A percentile compares a stretch with the other conserved stretches of the same genome.
These are phyloP conservation scores for Antrozous pallidus DNA, from an alignment of 2,797 vertebrate species.

Conservation along the genomic window DNA sequence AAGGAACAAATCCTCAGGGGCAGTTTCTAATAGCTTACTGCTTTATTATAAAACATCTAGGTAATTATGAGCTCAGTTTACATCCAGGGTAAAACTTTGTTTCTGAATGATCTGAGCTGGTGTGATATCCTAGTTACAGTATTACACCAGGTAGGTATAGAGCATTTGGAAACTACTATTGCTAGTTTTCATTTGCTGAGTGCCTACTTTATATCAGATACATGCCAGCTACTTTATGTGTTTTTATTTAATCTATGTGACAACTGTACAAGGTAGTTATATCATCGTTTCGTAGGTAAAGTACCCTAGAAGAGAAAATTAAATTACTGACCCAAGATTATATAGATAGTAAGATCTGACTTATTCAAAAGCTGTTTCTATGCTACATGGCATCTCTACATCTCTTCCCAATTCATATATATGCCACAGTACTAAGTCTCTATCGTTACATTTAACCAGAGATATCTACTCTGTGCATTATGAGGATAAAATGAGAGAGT, in stretches of 20 bases:
- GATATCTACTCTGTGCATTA: background rate
- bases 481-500: background rate
- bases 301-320: background rate
- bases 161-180: background rate
- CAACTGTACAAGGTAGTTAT: background rate
- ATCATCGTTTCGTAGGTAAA: background rate
- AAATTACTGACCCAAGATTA: background rate
- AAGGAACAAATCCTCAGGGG: background rate
- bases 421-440: background rate
- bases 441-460: background rate
- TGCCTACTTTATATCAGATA: background rate
- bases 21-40: background rate
- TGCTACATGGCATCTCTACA: background rate
- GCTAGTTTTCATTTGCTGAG: conserved; percentile 10
- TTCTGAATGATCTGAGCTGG: background rate
- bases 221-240: background rate
- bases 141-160: background rate
- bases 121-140: background rate
- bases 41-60: background rate
- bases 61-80: background rate
- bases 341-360: background rate
- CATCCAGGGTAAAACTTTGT: background rate
- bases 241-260: conserved; percentile 16
- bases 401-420: background rate
- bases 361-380: background rate